Evolutionary conservation across 2,797 vertebrate species (phyloP).

Genomic region (Sparus aurata): DNA sequence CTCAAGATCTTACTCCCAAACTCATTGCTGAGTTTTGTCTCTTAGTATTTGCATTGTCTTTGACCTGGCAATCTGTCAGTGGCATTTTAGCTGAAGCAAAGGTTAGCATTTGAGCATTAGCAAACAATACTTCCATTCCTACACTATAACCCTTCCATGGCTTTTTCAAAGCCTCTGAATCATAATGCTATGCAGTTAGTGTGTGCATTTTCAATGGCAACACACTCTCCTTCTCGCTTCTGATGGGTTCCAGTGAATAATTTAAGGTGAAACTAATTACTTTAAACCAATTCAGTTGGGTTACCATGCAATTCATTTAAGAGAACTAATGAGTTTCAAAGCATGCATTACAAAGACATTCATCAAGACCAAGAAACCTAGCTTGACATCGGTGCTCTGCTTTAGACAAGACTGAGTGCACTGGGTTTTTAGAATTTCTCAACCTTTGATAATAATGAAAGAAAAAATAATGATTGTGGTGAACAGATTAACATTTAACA

Average conservation of each 20-base stretch:
- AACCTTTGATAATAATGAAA: conserved; percentile 26
- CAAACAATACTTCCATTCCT: neutral
- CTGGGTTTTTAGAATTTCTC: conserved; percentile 44
- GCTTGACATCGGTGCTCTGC: conserved; percentile 52
- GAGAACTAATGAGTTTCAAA: conserved; percentile 77
- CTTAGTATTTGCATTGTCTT: neutral
- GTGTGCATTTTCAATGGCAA: neutral
- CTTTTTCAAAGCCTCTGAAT: conserved; percentile 9
- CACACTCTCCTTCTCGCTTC: conserved; percentile 26
- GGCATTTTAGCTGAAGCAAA: neutral
- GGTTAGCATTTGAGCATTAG: neutral
- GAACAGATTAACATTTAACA: conserved; percentile 44
- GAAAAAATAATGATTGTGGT: neutral
- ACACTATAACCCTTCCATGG: neutral
- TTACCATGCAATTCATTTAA: conserved; percentile 69
- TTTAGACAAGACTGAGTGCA: conserved; percentile 33
- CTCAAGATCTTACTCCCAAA: no score
- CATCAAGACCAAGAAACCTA: conserved; percentile 65
- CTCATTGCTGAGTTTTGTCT: no score
- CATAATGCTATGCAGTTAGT: neutral
- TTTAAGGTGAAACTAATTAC: conserved; percentile 78
- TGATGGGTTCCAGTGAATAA: conserved; percentile 64
- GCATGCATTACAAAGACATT: conserved; percentile 71
- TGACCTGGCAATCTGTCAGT: neutral
- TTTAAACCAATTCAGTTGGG: conserved; percentile 73